phyloP scores from a whole-genome alignment of 2,797 vertebrate genomes.

The Rhodeus uyekii region DNA sequence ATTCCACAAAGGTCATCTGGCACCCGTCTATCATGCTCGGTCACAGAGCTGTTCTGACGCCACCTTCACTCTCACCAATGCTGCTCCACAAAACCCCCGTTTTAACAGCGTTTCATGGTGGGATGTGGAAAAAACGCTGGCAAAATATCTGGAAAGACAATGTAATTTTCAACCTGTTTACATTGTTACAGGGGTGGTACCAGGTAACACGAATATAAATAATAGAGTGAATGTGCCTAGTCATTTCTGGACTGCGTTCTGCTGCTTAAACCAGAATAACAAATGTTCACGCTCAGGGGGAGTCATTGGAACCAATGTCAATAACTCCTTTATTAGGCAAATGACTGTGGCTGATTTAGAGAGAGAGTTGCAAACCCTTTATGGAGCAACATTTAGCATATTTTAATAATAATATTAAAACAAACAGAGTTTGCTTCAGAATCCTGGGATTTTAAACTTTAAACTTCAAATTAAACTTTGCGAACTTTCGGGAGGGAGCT shows the following conservation, averaged over 20 bases:
- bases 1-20: slow-evolving; percentile 20
- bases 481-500: no score
- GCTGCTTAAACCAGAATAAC: not conserved
- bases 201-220: fast-evolving
- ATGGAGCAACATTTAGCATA: not conserved
- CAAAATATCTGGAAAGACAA: fast-evolving
- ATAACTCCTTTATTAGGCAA: fast-evolving
- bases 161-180: fast-evolving
- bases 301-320: not conserved
- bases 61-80: slow-evolving; percentile 53
- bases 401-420: not conserved
- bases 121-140: fast-evolving
- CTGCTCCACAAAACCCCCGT: not conserved
- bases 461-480: not conserved
- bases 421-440: not conserved
- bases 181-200: slow-evolving; percentile 22
- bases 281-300: fast-evolving
- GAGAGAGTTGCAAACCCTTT: fast-evolving
- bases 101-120: not conserved
- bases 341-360: not conserved
- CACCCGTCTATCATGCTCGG: not conserved
- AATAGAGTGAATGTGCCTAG: slow-evolving; percentile 11
- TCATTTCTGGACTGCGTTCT: slow-evolving; percentile 39
- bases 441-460: no score
- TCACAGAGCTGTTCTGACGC: not conserved